Evolutionary conservation across 2,797 vertebrate genomes (phyloP), one percentile per base, ranked within the genome.

Genomic region (Falco concolor): DNA sequence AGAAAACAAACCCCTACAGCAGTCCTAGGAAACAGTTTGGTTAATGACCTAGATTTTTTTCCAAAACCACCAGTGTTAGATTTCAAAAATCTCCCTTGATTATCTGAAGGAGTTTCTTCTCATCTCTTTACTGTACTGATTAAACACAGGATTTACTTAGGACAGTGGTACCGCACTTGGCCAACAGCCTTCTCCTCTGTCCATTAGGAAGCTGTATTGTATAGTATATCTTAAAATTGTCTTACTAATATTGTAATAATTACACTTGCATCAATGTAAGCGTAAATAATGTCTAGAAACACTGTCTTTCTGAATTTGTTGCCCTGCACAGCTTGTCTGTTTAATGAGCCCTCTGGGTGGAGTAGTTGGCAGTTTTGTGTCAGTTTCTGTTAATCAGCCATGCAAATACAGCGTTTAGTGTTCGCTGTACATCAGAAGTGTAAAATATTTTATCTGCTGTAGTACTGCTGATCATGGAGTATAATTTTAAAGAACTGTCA

Each of bases 1-100:
- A 84, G 52, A 96, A 76, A 93, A 92, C 78, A 97, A 95, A 74
- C 49, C 34, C 30, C 75, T 94, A 87, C 53, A 70, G 1, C 38
- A 15, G 36, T 77, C 64, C 81, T 95, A 49, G 82, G 93, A 83
- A 92, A 93, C 36, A 56, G 44, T 89, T 90, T 24, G 52, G 54
- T 90, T 81, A 57, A 15, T 82, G 90, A 73, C 92, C 77, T 79
- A 34, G 6, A 40, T 81, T 75, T 53, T 67, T 67, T 80, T 40
- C 36, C 40, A 10, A 47, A 91, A 64, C 8, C 34, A 38, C 84
- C 34, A 80, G 38, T 64, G 40, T 61, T 84, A 2, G 8, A 13
- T 63, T 83, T 94, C n/a, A 87, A 28, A 83, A n/a, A 91, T 72
- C 18, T 70, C 22, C 73, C 73, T 49, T 40, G 34, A 50, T 83